A percentile compares a stretch with the other conserved stretches of the same genome.
phyloP scores from a whole-genome alignment of 2,888 invertebrate genomes.

The Melinopterus prodromus region DNA sequence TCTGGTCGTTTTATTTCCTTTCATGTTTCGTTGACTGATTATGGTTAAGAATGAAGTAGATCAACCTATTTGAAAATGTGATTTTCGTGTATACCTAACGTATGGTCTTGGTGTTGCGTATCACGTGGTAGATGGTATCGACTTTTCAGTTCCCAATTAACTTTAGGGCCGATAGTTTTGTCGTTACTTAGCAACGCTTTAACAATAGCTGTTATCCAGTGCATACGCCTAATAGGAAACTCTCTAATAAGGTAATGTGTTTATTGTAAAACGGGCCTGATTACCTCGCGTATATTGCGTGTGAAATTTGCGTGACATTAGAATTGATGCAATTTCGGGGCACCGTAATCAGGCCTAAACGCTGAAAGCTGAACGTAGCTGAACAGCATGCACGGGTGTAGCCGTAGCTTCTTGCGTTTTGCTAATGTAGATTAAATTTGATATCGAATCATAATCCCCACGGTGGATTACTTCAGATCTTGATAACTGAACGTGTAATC shows the following conservation, averaged over 20 bases:
- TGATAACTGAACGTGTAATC: background rate
- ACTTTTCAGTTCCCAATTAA: background rate
- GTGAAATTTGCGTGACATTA: background rate
- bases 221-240: background rate
- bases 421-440: background rate
- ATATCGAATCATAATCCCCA: background rate
- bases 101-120: background rate
- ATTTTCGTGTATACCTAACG: too few species aligned
- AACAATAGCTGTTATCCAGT: background rate
- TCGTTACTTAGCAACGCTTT: background rate
- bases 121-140: background rate
- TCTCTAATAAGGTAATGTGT: background rate
- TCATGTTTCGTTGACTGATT: too few species aligned
- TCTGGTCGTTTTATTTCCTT: too few species aligned
- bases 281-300: background rate
- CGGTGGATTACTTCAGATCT: background rate
- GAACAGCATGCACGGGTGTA: background rate
- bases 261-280: background rate
- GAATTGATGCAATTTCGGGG: background rate
- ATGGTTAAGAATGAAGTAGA: too few species aligned
- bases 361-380: background rate
- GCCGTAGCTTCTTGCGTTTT: background rate
- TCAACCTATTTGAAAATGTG: too few species aligned
- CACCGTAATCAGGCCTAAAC: background rate
- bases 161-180: background rate